Evolutionary conservation across 2,888 invertebrate genomes (phyloP).

Genomic region (Oscheius sp.): DNA sequence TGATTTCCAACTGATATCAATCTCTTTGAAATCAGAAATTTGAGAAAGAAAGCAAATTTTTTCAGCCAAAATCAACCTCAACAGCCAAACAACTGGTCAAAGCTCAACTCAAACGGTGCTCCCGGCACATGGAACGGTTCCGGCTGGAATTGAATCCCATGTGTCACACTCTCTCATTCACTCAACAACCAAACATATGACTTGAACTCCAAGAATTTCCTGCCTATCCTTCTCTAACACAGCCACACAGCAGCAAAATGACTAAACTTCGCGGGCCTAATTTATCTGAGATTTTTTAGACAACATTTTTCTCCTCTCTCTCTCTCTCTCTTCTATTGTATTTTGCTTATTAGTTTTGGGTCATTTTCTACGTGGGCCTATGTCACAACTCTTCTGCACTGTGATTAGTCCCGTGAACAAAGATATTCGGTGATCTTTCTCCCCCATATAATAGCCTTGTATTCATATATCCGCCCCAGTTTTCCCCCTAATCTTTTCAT

Average conservation of each 20-base stretch:
- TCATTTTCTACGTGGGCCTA: conserved; percentile 14
- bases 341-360: conserved; percentile 14
- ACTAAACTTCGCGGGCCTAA: conserved; percentile 13
- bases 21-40: too few species aligned
- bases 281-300: conserved; percentile 9
- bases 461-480: conserved; percentile 2
- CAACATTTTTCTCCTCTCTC: too few species aligned
- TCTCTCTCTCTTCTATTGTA: conserved; percentile 1
- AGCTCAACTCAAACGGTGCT: conserved; percentile 15
- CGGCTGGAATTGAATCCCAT: conserved; percentile 13
- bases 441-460: conserved; percentile 12
- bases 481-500: too few species aligned
- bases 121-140: conserved; percentile 7
- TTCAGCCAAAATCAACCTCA: conserved; percentile 13
- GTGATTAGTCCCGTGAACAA: conserved; percentile 18
- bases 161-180: neutral
- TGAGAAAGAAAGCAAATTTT: neutral
- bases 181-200: too few species aligned
- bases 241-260: too few species aligned
- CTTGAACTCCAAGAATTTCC: neutral
- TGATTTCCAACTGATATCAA: neutral
- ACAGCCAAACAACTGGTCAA: conserved; percentile 14
- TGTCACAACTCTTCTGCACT: conserved; percentile 10
- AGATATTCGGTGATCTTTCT: conserved; percentile 24
- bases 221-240: too few species aligned